These are phyloP conservation scores for Agriotes lineatus DNA, from an alignment of 2,888 invertebrate genomes.

Conservation along the genomic window DNA sequence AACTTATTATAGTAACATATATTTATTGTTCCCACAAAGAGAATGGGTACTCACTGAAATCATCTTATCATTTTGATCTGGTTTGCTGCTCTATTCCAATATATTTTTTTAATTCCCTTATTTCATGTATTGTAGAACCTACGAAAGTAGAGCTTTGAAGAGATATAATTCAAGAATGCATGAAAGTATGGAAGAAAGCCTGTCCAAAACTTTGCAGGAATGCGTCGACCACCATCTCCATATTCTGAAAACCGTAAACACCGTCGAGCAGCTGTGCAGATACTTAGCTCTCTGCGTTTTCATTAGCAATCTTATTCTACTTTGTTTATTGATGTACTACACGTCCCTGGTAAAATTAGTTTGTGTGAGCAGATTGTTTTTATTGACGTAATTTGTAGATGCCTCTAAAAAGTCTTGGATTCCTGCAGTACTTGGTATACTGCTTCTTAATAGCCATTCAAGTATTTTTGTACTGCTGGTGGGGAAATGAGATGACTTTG, in stretches of 20 bases:
- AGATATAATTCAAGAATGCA: background rate
- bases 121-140: conserved; percentile 9
- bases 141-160: background rate
- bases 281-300: conserved; percentile 26
- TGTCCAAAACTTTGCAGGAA: conserved; percentile 27
- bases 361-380: too few species aligned
- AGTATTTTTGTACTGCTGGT: conserved; percentile 50
- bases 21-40: too few species aligned
- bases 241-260: conserved; percentile 39
- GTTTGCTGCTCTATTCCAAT: too few species aligned
- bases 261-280: conserved; percentile 45
- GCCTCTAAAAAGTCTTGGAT: conserved; percentile 40
- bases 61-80: too few species aligned
- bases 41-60: too few species aligned
- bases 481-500: conserved; percentile 50
- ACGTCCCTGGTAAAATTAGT: conserved; percentile 15
- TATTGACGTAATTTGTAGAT: too few species aligned
- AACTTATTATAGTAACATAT: too few species aligned
- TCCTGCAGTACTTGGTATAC: conserved; percentile 45
- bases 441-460: conserved; percentile 49
- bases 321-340: conserved; percentile 24
- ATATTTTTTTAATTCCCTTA: too few species aligned
- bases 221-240: conserved; percentile 47
- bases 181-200: background rate
- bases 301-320: conserved; percentile 22